Evolutionary conservation across 2,888 invertebrate species (phyloP).

Genomic region (Volucella zonaria): DNA sequence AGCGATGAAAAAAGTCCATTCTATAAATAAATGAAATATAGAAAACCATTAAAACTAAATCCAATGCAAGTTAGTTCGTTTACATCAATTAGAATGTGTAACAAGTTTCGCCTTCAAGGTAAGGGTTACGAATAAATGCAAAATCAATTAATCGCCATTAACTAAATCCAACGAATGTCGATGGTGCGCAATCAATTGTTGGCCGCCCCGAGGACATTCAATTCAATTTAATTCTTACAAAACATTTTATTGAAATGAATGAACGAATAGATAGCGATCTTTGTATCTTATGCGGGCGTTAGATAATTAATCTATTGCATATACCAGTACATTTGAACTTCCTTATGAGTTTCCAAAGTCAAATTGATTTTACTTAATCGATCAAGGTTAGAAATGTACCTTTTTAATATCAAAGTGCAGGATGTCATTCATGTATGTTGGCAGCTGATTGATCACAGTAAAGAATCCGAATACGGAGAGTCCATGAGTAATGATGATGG

Average conservation of each 20-base stretch:
- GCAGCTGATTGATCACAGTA: constrained; percentile 93
- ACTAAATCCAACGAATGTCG: constrained; percentile 31
- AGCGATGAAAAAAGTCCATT: constrained; percentile 92
- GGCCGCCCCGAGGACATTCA: constrained; percentile 39
- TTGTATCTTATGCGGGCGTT: constrained; percentile 39
- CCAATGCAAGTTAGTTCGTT: not conserved
- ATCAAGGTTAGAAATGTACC: constrained; percentile 81
- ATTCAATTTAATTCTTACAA: constrained; percentile 55
- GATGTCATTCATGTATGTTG: constrained; percentile 92
- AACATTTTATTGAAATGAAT: constrained; percentile 59
- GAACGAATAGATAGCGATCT: constrained; percentile 10
- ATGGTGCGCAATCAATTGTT: constrained; percentile 33
- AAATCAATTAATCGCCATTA: constrained; percentile 49
- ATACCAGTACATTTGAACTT: constrained; percentile 12
- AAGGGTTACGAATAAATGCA: constrained; percentile 39
- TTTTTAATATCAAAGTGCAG: constrained; percentile 90
- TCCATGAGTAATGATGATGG: constrained; percentile 91
- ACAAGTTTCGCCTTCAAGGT: constrained; percentile 1
- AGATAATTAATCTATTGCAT: constrained; percentile 47
- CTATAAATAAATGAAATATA: constrained; percentile 81
- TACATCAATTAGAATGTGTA: constrained; percentile 7
- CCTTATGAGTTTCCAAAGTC: constrained; percentile 50
- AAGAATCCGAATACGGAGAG: constrained; percentile 94
- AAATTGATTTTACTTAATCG: constrained; percentile 46
- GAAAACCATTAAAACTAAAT: not conserved